Evolutionary conservation across 2,888 invertebrate genomes (phyloP), one percentile per base, ranked within the genome.

Genomic region (Halocaridina rubra): DNA sequence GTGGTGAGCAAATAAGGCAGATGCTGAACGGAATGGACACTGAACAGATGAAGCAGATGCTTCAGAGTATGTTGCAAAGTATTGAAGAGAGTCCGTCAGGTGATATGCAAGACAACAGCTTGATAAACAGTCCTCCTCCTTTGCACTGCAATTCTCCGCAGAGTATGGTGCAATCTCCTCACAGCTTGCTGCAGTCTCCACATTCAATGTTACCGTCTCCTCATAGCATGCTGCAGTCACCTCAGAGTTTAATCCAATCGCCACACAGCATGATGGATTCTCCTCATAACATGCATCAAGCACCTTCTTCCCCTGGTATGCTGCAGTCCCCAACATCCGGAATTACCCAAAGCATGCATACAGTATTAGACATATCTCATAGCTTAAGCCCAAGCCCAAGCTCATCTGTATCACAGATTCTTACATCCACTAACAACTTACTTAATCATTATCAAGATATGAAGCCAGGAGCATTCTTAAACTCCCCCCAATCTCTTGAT

Each of bases 11-110:
- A 71, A 84, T 84, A 8, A 78, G 82, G 72, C 82, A 84, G 39
- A 71, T 84, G 72, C 64, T 84, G 19, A 84, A 84, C 46, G 82
- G 82, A 7, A 84, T 84, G 82, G 82, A 84, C 53, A 84, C 78
- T 59, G 82, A 84, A 27, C 82, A 84, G 46, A 84, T 84, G 82
- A 84, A 84, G 30, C 82, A 72, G 32, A 78, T 84, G 78, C 32
- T 84, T 29, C 82, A 84, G 30, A 78, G 82, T 46, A 84, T 84
- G 82, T 69, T 84, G 33, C 71, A 77, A 71, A 61, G 30, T 10
- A 84, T 84, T 77, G 82, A 84, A 24, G 82, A 84, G 64, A 72
- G 10, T 46, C 39, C 46, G 5, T 29, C 19, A 13, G 72, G 61
- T 0, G 8, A 46, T 16, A 19, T 64, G 39, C 72, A 78, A n/a